These are phyloP conservation scores for Lysandra coridon DNA, from an alignment of 2,888 invertebrate species.

Conservation along the genomic window DNA sequence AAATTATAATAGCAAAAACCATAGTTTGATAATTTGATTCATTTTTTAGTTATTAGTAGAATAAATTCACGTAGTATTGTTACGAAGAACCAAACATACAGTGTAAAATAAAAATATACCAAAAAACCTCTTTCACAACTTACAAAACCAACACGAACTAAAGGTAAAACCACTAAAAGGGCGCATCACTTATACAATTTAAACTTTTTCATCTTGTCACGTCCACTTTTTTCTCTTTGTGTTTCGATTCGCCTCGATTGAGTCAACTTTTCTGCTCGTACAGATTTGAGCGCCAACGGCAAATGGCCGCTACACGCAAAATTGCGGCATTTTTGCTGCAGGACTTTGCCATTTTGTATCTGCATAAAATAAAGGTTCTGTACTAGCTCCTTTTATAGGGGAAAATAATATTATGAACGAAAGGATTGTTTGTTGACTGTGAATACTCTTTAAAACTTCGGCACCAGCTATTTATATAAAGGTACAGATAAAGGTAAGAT, in stretches of 20 bases:
- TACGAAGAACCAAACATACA: no score
- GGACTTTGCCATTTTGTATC: neutral
- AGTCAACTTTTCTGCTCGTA: constrained; percentile 20
- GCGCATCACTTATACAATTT: constrained; percentile 4
- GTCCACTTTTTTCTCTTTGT: constrained; percentile 7
- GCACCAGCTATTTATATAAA: no score
- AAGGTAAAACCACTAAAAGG: neutral
- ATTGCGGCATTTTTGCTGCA: constrained; percentile 1
- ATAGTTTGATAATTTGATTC: no score
- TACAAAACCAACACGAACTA: neutral
- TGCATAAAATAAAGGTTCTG: neutral
- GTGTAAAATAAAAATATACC: neutral
- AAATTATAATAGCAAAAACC: no score
- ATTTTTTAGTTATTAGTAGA: no score
- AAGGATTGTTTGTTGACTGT: no score
- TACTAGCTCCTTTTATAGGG: neutral
- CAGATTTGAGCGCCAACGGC: constrained; percentile 17
- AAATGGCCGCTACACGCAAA: constrained; percentile 5
- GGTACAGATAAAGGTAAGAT: no score
- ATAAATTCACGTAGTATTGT: no score
- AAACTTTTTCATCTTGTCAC: constrained; percentile 4
- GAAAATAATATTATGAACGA: no score
- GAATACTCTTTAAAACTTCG: no score
- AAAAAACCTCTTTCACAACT: neutral
- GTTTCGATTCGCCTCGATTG: constrained; percentile 22